These are phyloP conservation scores for Catocala nupta DNA, from an alignment of 2,888 invertebrate genomes.

Conservation along the genomic window DNA sequence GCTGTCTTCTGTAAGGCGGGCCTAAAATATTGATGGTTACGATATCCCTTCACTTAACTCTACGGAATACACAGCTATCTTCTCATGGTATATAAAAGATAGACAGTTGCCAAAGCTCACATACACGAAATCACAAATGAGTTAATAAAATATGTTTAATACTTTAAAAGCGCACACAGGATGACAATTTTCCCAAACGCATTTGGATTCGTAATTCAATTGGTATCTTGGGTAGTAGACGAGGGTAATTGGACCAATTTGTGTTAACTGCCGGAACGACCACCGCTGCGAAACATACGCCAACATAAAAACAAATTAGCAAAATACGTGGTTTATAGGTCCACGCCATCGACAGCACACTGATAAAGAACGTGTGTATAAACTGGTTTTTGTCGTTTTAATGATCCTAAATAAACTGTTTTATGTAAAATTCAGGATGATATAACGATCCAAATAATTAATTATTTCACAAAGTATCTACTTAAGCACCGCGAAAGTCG, in stretches of 20 bases:
- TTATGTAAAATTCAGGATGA: not conserved
- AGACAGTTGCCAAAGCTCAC: too few species aligned
- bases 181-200: constrained; percentile 56
- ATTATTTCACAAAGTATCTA: too few species aligned
- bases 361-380: constrained; percentile 39
- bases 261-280: constrained; percentile 67
- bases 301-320: constrained; percentile 51
- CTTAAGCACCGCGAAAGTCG: too few species aligned
- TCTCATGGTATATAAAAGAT: too few species aligned
- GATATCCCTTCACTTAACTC: too few species aligned
- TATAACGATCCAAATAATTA: too few species aligned
- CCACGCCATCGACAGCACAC: constrained; percentile 16
- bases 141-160: constrained; percentile 12
- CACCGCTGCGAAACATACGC: constrained; percentile 55
- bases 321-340: constrained; percentile 40
- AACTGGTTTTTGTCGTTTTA: constrained; percentile 16
- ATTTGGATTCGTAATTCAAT: constrained; percentile 71
- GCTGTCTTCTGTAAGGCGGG: too few species aligned
- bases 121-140: not conserved
- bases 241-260: constrained; percentile 73
- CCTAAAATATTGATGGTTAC: too few species aligned
- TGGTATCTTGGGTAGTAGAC: constrained; percentile 64
- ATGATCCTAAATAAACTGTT: not conserved
- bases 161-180: constrained; percentile 26
- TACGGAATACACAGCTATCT: too few species aligned